phyloP scores from a whole-genome alignment of 2,888 invertebrate species.

The Diplolepis rosae region DNA sequence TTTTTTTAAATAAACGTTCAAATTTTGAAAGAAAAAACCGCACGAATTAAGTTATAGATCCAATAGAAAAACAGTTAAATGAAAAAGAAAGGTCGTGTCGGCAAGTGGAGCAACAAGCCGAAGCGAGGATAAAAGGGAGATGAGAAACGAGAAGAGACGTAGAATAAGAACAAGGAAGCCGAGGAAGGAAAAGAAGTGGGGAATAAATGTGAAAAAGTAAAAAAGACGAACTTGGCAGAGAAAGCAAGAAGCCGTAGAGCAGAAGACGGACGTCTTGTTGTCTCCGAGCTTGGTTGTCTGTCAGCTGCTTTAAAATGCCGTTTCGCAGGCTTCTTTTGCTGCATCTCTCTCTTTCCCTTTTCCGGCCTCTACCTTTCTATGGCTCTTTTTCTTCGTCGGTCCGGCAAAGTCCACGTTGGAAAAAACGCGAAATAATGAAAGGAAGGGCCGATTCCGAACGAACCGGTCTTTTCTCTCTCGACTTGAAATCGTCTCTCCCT shows the following conservation, averaged over 20 bases:
- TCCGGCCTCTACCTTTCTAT: slow-evolving; percentile 39
- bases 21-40: no score
- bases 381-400: slow-evolving; percentile 19
- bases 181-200: slow-evolving; percentile 40
- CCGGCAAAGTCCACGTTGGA: slow-evolving; percentile 40
- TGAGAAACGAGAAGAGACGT: slow-evolving; percentile 40
- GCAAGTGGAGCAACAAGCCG: slow-evolving; percentile 33
- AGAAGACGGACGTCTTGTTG: slow-evolving; percentile 56
- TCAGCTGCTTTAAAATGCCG: slow-evolving; percentile 61
- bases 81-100: slow-evolving; percentile 19
- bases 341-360: slow-evolving; percentile 37
- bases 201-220: slow-evolving; percentile 40
- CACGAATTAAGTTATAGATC: no score
- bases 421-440: slow-evolving; percentile 64
- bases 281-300: slow-evolving; percentile 59
- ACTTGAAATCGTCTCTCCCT: slow-evolving; percentile 49
- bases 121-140: slow-evolving; percentile 43
- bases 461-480: slow-evolving; percentile 51
- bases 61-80: no score
- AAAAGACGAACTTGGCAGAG: slow-evolving; percentile 37
- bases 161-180: slow-evolving; percentile 41
- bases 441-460: slow-evolving; percentile 44
- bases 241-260: slow-evolving; percentile 46
- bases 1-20: no score
- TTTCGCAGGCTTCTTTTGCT: slow-evolving; percentile 40